These are phyloP conservation scores for Metopolophium dirhodum DNA, from an alignment of 1,140 invertebrate species.

Conservation along the genomic window DNA sequence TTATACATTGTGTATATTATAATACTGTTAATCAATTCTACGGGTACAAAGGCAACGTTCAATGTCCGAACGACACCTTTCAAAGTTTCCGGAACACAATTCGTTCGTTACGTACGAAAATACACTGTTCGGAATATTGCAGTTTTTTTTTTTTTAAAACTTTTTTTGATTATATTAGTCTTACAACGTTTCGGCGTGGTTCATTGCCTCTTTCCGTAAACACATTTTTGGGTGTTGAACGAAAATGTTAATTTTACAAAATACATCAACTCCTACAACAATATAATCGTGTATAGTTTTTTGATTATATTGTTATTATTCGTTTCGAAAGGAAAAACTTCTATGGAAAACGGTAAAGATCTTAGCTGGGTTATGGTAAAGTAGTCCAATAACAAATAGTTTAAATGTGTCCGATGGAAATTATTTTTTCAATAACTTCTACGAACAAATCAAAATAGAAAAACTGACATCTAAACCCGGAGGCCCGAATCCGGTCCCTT, in stretches of 20 bases:
- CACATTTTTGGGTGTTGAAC: neutral
- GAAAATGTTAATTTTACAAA: neutral
- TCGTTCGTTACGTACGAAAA: neutral
- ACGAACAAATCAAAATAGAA: neutral
- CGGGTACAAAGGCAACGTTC: neutral
- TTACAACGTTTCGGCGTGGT: neutral
- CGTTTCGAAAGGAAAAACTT: neutral
- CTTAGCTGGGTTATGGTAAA: too few relatives aligned
- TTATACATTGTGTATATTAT: neutral
- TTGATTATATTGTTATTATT: neutral
- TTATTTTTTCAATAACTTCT: neutral
- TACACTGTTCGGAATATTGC: neutral
- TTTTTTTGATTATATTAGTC: neutral
- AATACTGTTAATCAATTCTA: constrained; percentile 7
- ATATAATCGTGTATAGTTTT: neutral
- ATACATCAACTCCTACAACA: neutral
- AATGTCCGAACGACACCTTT: neutral
- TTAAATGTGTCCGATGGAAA: neutral
- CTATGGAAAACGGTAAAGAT: neutral
- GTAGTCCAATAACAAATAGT: neutral
- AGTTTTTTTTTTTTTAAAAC: neutral
- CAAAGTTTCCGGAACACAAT: neutral
- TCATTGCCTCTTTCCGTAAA: neutral
- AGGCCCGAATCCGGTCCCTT: neutral
- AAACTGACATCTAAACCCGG: neutral